Percentiles rank a stretch among this genome's conserved stretches.
phyloP scores from a whole-genome alignment of 1,140 invertebrate genomes.

The Ceratina japonica region DNA sequence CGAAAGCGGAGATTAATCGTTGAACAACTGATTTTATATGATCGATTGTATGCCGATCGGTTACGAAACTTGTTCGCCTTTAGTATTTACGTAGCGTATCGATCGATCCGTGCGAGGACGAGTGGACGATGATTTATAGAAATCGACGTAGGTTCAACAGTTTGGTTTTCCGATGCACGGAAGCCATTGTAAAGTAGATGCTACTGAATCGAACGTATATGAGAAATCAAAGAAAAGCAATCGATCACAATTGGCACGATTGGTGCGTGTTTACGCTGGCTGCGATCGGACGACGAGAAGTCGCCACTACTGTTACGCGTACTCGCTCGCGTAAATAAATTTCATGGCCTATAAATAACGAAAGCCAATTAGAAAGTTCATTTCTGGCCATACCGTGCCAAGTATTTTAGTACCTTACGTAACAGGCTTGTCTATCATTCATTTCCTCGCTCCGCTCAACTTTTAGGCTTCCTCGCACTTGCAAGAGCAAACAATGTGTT shows the following conservation, averaged over 20 bases:
- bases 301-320: neutral
- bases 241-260: conserved; percentile 30
- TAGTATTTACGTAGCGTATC: neutral
- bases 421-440: conserved; percentile 1
- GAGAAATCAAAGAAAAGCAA: conserved; percentile 16
- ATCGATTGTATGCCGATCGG: conserved; percentile 2
- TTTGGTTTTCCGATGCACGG: conserved; percentile 14
- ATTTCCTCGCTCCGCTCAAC: neutral
- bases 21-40: neutral
- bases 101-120: conserved; percentile 1
- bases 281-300: conserved; percentile 10
- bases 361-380: conserved; percentile 46
- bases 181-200: conserved; percentile 1
- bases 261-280: conserved; percentile 29
- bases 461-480: neutral
- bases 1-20: conserved; percentile 1
- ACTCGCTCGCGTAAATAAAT: conserved; percentile 34
- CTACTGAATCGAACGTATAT: neutral
- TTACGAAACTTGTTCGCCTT: conserved; percentile 1
- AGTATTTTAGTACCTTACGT: conserved; percentile 29
- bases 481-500: too few relatives aligned
- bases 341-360: conserved; percentile 49
- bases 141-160: neutral
- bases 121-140: neutral
- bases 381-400: conserved; percentile 39